phyloP scores from a whole-genome alignment of 1,140 invertebrate genomes.

The Solenopsis invicta region DNA sequence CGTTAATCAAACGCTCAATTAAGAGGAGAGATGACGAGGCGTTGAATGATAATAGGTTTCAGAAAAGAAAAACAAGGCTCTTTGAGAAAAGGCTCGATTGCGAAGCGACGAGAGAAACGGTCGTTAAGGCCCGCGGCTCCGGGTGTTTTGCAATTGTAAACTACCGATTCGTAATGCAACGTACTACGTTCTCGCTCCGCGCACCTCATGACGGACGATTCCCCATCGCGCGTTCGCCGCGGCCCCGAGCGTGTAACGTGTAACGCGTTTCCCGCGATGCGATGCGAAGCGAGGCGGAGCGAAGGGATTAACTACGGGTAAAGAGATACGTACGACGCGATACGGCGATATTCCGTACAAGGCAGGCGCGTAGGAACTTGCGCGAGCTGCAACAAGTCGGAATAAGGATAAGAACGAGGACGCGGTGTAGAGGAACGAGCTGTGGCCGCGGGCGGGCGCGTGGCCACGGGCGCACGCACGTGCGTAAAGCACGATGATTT shows the following conservation, averaged over 20 bases:
- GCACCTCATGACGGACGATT: conserved; percentile 6
- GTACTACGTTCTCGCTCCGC: neutral
- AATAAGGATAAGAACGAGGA: neutral
- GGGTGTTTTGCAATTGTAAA: conserved; percentile 27
- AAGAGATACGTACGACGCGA: conserved; percentile 14
- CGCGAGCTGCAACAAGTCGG: neutral
- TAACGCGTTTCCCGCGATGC: conserved; percentile 3
- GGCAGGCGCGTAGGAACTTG: neutral
- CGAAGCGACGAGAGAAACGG: neutral
- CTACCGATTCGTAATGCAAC: neutral
- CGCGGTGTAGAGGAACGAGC: neutral
- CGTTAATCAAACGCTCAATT: conserved; percentile 27
- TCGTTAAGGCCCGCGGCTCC: neutral
- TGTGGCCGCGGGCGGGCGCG: conserved; percentile 20
- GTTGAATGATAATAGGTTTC: neutral
- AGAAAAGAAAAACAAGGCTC: neutral
- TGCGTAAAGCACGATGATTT: conserved; percentile 69
- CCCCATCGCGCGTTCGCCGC: conserved; percentile 6
- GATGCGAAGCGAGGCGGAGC: conserved; percentile 24
- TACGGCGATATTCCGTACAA: conserved; percentile 23
- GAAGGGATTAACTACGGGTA: conserved; percentile 25
- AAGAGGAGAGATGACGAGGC: neutral
- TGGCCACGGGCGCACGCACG: conserved; percentile 63
- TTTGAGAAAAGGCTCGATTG: neutral
- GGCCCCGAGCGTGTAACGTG: neutral